These are phyloP conservation scores for Syrista parreyssii DNA, from an alignment of 2,888 invertebrate genomes.

Conservation along the genomic window DNA sequence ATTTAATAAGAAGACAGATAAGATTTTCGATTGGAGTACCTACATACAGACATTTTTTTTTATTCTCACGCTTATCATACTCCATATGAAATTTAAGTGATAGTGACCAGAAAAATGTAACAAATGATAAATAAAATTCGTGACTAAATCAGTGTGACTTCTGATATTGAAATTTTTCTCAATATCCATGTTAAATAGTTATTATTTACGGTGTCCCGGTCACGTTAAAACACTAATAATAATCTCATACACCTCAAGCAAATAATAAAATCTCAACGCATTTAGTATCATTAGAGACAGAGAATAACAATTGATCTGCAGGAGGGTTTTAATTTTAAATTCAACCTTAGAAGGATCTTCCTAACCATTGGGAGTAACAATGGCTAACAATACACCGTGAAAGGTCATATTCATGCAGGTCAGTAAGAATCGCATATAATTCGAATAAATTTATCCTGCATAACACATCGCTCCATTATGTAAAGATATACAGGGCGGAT, in stretches of 20 bases:
- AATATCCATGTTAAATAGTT: background rate
- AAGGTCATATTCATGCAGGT: background rate
- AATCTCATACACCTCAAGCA: background rate
- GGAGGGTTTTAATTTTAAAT: background rate
- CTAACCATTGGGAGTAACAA: background rate
- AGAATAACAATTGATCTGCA: background rate
- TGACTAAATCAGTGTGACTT: background rate
- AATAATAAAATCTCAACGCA: background rate
- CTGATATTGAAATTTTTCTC: background rate
- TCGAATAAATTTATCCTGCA: background rate
- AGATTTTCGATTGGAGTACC: background rate
- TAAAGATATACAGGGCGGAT: background rate
- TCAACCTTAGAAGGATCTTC: background rate
- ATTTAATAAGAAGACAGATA: background rate
- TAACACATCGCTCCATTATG: background rate
- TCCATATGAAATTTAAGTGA: background rate
- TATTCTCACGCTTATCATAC: background rate
- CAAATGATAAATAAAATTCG: background rate
- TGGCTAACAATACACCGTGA: background rate
- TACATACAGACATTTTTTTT: conserved; percentile 34
- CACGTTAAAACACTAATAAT: background rate
- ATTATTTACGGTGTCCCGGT: background rate
- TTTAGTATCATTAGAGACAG: background rate
- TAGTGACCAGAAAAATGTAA: background rate
- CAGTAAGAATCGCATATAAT: background rate